Conservation (phyloP, 2,888 invertebrate species). For the Phymatocera aterrima region DNA sequence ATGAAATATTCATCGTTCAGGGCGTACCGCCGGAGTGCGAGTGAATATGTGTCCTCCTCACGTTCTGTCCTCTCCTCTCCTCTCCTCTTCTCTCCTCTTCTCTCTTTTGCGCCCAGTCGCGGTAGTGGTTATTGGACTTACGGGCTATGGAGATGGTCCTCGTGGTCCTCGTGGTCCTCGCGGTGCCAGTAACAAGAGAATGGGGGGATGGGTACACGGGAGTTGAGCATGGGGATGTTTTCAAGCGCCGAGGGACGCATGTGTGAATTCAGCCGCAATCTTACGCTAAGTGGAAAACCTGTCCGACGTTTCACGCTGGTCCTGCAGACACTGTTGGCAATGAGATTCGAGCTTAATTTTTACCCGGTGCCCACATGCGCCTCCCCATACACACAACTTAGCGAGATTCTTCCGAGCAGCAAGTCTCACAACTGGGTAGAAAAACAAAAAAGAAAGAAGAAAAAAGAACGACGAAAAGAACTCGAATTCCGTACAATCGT, state of each 20-base stretch:
- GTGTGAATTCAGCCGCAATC: conserved; percentile 44
- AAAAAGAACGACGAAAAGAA: background rate
- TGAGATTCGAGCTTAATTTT: conserved; percentile 25
- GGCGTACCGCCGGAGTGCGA: conserved; percentile 4
- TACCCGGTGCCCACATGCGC: conserved; percentile 1
- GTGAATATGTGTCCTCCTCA: conserved; percentile 18
- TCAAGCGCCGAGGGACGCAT: conserved; percentile 43
- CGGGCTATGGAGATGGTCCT: conserved; percentile 39
- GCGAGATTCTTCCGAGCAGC: background rate
- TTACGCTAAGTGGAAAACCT: conserved; percentile 45
- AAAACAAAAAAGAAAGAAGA: too few species aligned
- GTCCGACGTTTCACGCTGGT: conserved; percentile 35
- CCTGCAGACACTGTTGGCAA: background rate
- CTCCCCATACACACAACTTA: background rate
- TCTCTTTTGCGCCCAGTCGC: conserved; percentile 16
- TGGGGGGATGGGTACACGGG: background rate
- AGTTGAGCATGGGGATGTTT: conserved; percentile 21
- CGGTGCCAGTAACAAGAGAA: conserved; percentile 27
- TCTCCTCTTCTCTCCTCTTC: background rate
- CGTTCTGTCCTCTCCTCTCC: background rate
- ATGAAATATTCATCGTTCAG: conserved; percentile 39
- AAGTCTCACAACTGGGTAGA: background rate
- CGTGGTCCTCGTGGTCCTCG: conserved; percentile 34
- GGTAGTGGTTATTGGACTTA: conserved; percentile 44
- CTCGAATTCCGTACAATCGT: too few species aligned